Evolutionary conservation across 1,140 invertebrate genomes (phyloP).

Genomic region (Acromyrmex echinatior): DNA sequence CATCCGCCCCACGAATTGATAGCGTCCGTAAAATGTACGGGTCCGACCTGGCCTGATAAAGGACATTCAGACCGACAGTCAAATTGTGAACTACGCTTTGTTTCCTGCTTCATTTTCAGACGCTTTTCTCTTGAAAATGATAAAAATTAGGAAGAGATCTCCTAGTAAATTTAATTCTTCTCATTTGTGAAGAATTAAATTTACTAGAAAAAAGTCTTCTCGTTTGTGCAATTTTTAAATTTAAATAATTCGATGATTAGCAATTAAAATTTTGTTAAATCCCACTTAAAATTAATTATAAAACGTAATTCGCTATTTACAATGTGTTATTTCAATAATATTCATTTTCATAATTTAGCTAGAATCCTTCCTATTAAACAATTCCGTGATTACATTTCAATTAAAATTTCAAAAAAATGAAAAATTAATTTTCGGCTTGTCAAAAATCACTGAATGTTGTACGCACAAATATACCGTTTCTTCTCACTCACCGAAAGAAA

Average conservation of each 20-base stretch:
- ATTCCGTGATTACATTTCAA: not conserved
- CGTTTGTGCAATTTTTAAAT: not conserved
- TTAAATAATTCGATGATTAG: not conserved
- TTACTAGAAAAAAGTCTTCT: not conserved
- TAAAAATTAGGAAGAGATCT: not conserved
- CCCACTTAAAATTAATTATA: not conserved
- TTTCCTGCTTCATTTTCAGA: not conserved
- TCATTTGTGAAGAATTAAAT: too few species aligned
- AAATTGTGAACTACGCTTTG: slow-evolving; percentile 11
- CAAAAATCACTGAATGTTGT: not conserved
- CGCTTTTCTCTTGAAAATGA: not conserved
- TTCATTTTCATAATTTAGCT: not conserved
- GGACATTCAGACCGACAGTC: not conserved
- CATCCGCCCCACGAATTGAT: slow-evolving; percentile 38
- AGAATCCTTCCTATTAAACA: not conserved
- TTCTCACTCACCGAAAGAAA: not conserved
- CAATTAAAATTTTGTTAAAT: slow-evolving; percentile 1
- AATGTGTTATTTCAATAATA: not conserved
- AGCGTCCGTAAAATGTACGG: slow-evolving; percentile 18
- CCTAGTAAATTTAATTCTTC: not conserved
- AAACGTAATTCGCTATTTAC: not conserved
- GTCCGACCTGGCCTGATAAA: not conserved
- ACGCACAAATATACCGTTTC: not conserved
- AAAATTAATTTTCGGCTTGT: not conserved
- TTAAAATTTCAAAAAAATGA: not conserved